Percentiles rank a stretch among this genome's conserved stretches.
phyloP scores from a whole-genome alignment of 2,113 vertebrate genomes.

The Chinchilla lanigera region DNA sequence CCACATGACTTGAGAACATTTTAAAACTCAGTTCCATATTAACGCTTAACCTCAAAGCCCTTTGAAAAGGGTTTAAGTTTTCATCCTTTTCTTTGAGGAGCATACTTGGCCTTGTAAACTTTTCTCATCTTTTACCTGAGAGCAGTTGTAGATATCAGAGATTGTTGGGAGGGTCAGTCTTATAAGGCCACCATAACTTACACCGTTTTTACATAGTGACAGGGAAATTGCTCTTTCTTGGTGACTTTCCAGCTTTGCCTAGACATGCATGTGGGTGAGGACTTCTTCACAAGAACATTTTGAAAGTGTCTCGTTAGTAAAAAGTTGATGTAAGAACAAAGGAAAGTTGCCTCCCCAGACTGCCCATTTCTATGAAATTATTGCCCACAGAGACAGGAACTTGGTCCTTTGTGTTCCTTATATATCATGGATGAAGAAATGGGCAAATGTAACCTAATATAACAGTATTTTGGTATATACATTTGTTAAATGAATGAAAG shows the following conservation, averaged over 20 bases:
- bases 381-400: not conserved
- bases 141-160: not conserved
- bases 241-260: not conserved
- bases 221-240: not conserved
- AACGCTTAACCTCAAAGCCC: not conserved
- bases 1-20: not conserved
- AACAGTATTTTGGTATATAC: not conserved
- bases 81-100: not conserved
- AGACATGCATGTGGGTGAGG: not conserved
- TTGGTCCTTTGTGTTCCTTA: not conserved
- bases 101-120: not conserved
- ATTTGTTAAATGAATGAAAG: not conserved
- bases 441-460: not conserved
- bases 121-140: not conserved
- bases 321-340: not conserved
- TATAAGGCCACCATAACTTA: not conserved
- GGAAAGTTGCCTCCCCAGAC: not conserved
- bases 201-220: not conserved
- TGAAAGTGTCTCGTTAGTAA: not conserved
- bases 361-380: not conserved
- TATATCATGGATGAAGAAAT: not conserved
- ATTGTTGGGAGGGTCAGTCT: not conserved
- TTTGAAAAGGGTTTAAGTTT: not conserved
- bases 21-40: not conserved
- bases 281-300: not conserved